Base-by-base conservation (phyloP, 30 jellyfish, hydroid and myxozoan genomes). In the Calvadosia cruxmelitensis region DNA sequence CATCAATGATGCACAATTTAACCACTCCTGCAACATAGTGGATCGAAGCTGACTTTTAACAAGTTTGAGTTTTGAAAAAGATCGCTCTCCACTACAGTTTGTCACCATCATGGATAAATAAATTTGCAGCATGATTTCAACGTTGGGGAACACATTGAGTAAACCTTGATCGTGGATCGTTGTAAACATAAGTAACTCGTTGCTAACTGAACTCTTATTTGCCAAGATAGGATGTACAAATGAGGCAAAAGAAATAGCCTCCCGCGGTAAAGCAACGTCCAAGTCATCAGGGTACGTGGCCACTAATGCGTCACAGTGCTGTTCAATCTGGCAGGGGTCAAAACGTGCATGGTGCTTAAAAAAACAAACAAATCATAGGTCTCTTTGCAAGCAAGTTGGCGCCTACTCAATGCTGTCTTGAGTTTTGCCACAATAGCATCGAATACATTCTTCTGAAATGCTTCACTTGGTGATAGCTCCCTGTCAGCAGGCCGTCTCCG, bases 11-110 rank as follows among this genome's bases (percentile, higher is more conserved):
- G 30, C 51, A 30, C 63, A 69, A 57, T 73, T 64, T 13, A 73
- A 49, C 20, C 84, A 67, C 63, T 36, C 76, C 23, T 62, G 70
- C 27, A 16, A 52, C 84, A 73, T 73, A 1, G 76, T 73, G 29
- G 84, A 73, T 25, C 84, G 69, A 23, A 73, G 84, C 52, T 73
- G 63, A 36, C 63, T 73, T 69, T 73, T 31, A 27, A 73, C 50
- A 27, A 62, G 62, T 34, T 73, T 73, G 62, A 62, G 67, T 50
- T 73, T 62, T 33, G 74, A 52, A 57, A 73, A 73, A 5, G 84
- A 52, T 49, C 84, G 66, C 49, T 73, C 76, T 28, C 63, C 84
- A 28, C 49, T 73, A 29, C 74, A 72, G 5, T 52, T 70, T 2
- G 84, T 34, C 25, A 71, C 80, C 57, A 42, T 42, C 57, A 42